phyloP scores from a whole-genome alignment of 2,113 vertebrate species.

The Malurus melanocephalus region DNA sequence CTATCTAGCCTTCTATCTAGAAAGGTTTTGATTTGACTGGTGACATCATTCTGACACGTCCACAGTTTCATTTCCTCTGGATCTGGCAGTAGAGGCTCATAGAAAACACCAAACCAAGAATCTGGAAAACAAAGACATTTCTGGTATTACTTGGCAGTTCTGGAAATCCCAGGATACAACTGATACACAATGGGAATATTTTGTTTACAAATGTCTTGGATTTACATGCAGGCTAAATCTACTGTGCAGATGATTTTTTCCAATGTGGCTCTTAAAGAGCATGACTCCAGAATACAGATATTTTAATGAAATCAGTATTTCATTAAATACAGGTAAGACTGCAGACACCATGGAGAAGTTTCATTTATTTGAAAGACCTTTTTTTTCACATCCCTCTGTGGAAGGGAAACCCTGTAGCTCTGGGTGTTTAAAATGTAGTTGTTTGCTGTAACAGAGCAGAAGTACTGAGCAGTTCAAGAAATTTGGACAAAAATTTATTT shows the following conservation, averaged over 20 bases:
- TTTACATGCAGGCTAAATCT: conserved; percentile 45
- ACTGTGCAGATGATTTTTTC: conserved; percentile 30
- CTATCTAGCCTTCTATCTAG: background rate
- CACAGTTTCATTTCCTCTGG: conserved; percentile 57
- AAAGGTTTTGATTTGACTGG: conserved; percentile 29
- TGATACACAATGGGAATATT: background rate
- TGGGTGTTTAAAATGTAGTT: background rate
- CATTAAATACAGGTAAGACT: conserved; percentile 17
- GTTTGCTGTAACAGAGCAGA: background rate
- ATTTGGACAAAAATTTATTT: background rate
- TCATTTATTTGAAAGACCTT: background rate
- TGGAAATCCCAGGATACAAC: conserved; percentile 11
- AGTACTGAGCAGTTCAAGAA: background rate
- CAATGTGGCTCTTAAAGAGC: background rate
- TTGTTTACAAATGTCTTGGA: conserved; percentile 45
- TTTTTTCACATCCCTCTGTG: background rate
- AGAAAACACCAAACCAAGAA: conserved; percentile 74
- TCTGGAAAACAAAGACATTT: conserved; percentile 68
- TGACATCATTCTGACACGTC: conserved; percentile 19
- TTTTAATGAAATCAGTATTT: conserved; percentile 18
- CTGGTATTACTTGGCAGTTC: conserved; percentile 44
- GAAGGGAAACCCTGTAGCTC: background rate
- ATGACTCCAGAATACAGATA: background rate
- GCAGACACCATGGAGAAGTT: background rate
- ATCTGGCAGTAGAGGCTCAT: conserved; percentile 77